Conservation (phyloP, 2,888 invertebrate genomes). For the Cryptocheilus praepositus region DNA sequence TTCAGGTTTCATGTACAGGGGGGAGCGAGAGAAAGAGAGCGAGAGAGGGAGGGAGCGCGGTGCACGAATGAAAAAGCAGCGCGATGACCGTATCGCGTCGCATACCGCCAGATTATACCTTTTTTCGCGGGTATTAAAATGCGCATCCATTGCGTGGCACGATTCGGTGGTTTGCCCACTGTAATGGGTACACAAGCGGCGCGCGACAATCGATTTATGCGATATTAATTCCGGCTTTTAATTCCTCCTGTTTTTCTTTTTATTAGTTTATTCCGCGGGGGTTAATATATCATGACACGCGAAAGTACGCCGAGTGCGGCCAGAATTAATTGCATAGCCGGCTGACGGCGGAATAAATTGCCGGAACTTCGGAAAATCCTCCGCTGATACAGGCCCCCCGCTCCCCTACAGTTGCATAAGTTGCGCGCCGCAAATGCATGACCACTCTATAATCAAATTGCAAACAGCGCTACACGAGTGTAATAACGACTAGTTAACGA, state of each 20-base stretch:
- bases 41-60: no score
- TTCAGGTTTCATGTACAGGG: no score
- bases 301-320: slow-evolving; percentile 8
- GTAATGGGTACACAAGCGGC: neutral
- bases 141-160: neutral
- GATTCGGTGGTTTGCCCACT: slow-evolving; percentile 1
- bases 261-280: neutral
- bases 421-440: neutral
- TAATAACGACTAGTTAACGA: slow-evolving; percentile 33
- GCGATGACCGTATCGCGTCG: no score
- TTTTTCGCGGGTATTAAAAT: no score
- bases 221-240: slow-evolving; percentile 10
- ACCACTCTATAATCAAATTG: slow-evolving; percentile 21
- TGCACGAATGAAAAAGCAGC: no score
- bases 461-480: slow-evolving; percentile 24
- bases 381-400: no score
- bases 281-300: slow-evolving; percentile 7
- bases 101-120: no score
- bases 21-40: neutral
- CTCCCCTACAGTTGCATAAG: slow-evolving; percentile 27
- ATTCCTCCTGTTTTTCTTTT: slow-evolving; percentile 7
- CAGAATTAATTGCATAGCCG: slow-evolving; percentile 47
- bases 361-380: slow-evolving; percentile 43
- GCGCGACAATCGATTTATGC: slow-evolving; percentile 5
- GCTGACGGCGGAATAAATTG: slow-evolving; percentile 40